Evolutionary conservation across 2,888 invertebrate species (phyloP), one percentile per base, ranked within the genome.

Genomic region (Nephrotoma guestfalica): DNA sequence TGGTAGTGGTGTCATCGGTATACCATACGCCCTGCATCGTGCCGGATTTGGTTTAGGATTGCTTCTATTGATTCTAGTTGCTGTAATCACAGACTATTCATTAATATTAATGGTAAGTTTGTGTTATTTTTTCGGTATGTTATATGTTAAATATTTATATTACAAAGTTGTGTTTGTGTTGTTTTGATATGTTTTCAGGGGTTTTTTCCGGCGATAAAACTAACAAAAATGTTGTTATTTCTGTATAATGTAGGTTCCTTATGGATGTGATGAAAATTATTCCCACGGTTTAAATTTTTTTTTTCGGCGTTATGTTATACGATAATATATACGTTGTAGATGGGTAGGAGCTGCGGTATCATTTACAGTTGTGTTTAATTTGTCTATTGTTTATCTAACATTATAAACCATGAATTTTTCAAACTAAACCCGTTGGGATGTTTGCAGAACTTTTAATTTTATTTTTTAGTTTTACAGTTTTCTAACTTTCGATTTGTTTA

Each of bases 1-100:
- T 88, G 97, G 97, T 87, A 96, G 96, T 89, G 96, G 97, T 88
- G 95, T 97, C 87, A 96, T 97, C 89, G 96, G 96, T 87, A 95
- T 96, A 90, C 95, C 96, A n/a, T 97, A 95, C 90, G 96, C 96
- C 0, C 92, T 97, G 6, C 94, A 95, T 89, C 94, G 96, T 89
- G 95, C 96, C 86, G 97, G 97, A 11, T 95, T 96, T 89, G 96
- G 96, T 13, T 92, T 96, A 86, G 96, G 96, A 30, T 91, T 96
- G 86, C 89, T 94, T 57, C 92, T 97, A 86, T 91, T 97, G 88
- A 91, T 95, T 87, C 89, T 95, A 43, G 95, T 96, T 13, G 96
- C 96, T 83, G 91, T 94, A 87, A 93, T 96, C 86, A 96, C 96
- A 87, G 97, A 97, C 91, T 96, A 96, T 90, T 96, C 96, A 4